Percentiles rank a stretch among this genome's conserved stretches.
phyloP scores from a whole-genome alignment of 2,113 vertebrate genomes.

The Cyprinodon brontotheroides region DNA sequence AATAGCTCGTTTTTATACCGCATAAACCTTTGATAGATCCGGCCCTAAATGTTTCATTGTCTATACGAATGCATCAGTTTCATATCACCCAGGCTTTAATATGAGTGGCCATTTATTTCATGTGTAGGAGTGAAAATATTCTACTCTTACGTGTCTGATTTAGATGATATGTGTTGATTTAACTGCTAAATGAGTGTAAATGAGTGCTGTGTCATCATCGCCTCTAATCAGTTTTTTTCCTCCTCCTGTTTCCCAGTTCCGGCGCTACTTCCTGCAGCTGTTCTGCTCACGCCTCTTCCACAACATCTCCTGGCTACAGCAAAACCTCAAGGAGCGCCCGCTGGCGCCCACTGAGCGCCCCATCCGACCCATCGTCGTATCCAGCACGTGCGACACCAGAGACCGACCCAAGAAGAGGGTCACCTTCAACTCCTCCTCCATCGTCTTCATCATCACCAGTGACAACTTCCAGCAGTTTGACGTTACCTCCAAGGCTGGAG shows the following conservation, averaged over 20 bases:
- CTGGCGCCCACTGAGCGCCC: constrained; percentile 73
- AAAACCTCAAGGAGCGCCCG: constrained; percentile 77
- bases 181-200: constrained; percentile 11
- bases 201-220: constrained; percentile 5
- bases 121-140: constrained; percentile 1
- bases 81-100: too few species aligned
- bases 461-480: constrained; percentile 82
- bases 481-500: constrained; percentile 65
- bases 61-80: too few species aligned
- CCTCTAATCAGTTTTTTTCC: not conserved
- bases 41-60: too few species aligned
- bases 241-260: constrained; percentile 79
- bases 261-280: constrained; percentile 85
- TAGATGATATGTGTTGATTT: not conserved
- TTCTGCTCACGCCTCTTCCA: constrained; percentile 82
- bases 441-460: constrained; percentile 90
- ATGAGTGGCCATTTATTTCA: too few species aligned
- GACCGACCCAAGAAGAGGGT: constrained; percentile 90
- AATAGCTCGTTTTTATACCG: too few species aligned
- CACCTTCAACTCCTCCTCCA: constrained; percentile 90
- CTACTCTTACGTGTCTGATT: too few species aligned
- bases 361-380: constrained; percentile 84
- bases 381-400: constrained; percentile 67
- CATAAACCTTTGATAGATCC: too few species aligned
- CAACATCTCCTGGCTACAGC: constrained; percentile 80